Conservation (phyloP, 2,888 invertebrate genomes). For the Mythimna loreyi region DNA sequence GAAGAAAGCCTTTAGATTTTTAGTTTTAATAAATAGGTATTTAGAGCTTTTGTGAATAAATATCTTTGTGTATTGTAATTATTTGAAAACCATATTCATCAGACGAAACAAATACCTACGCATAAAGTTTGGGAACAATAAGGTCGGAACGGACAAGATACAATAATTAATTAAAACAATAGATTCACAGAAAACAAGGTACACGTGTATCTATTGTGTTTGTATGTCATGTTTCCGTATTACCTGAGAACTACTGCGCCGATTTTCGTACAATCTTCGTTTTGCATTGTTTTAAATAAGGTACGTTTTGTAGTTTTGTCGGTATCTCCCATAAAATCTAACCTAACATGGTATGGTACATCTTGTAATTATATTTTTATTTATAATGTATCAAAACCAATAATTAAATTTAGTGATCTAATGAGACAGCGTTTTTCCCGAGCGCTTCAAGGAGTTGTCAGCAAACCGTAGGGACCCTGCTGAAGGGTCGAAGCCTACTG, state of each 20-base stretch:
- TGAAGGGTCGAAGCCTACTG: too few species aligned
- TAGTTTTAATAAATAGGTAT: neutral
- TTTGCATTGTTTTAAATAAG: conserved; percentile 50
- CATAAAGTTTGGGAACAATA: neutral
- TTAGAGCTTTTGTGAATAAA: neutral
- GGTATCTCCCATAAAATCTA: conserved; percentile 49
- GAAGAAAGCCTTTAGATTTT: neutral
- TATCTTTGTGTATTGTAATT: neutral
- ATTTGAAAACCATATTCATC: neutral
- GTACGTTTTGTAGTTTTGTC: conserved; percentile 22
- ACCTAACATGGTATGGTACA: conserved; percentile 34
- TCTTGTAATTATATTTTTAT: conserved; percentile 40
- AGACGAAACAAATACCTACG: too few species aligned
- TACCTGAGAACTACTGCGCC: conserved; percentile 48
- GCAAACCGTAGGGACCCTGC: too few species aligned
- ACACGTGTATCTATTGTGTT: conserved; percentile 44
- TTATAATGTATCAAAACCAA: conserved; percentile 13
- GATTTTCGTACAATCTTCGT: conserved; percentile 26
- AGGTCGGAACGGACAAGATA: neutral
- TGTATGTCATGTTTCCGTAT: conserved; percentile 51
- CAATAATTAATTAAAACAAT: conserved; percentile 44
- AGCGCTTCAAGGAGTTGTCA: too few species aligned
- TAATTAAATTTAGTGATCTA: conserved; percentile 10
- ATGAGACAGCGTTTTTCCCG: neutral
- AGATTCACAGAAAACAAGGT: conserved; percentile 43